These are phyloP conservation scores for Neofelis nebulosa DNA, from an alignment of 2,113 vertebrate species.

Conservation along the genomic window DNA sequence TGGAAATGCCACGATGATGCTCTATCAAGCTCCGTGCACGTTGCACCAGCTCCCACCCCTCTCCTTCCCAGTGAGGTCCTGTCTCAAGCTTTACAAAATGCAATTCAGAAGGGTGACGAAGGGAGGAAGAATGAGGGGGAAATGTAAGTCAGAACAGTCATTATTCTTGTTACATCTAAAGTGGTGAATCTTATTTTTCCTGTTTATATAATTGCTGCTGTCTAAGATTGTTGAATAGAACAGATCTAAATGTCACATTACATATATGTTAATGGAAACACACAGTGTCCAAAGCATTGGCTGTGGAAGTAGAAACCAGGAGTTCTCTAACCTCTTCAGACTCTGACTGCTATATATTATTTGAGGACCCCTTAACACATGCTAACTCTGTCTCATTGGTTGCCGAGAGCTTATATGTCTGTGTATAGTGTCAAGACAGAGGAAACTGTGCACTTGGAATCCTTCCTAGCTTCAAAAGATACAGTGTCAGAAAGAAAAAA, in stretches of 20 bases:
- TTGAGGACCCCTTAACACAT: not conserved
- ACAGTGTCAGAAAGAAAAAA: not conserved
- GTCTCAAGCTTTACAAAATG: not conserved
- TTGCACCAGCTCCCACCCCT: not conserved
- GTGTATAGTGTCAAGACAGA: not conserved
- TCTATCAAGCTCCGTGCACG: not conserved
- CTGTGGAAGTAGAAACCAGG: not conserved
- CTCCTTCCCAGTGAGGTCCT: not conserved
- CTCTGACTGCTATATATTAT: not conserved
- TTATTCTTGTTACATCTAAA: not conserved
- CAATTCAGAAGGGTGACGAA: no score
- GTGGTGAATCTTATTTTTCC: not conserved
- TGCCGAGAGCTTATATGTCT: not conserved
- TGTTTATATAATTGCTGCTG: not conserved
- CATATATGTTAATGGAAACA: not conserved
- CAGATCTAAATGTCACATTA: not conserved
- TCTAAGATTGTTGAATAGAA: not conserved
- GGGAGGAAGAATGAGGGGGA: no score
- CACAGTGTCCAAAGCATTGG: not conserved
- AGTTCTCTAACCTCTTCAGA: not conserved
- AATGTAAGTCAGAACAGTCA: not conserved
- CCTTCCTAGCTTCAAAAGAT: not conserved
- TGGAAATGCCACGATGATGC: not conserved
- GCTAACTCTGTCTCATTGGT: not conserved
- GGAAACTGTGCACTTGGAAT: not conserved